Percentiles rank a stretch among this genome's conserved stretches.
Conservation (phyloP, 1,140 invertebrate genomes). For the Vanessa tameamea region DNA sequence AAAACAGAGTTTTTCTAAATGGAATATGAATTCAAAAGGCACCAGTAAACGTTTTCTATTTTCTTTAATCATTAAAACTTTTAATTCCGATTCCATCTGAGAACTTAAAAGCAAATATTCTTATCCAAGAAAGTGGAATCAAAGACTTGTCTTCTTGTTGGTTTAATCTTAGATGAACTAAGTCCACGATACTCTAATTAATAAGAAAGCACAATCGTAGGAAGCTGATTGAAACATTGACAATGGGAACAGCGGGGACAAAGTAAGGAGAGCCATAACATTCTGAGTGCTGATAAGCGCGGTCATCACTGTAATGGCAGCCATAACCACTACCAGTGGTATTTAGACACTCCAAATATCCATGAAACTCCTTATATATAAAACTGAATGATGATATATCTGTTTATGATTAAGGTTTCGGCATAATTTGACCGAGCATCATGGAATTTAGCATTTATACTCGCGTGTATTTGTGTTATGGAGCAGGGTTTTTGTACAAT, state of each 20-base stretch:
- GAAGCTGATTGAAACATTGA: slow-evolving; percentile 28
- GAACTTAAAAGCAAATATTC: background rate
- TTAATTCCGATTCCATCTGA: background rate
- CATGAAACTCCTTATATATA: too few species aligned
- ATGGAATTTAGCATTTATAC: too few species aligned
- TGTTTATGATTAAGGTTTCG: too few species aligned
- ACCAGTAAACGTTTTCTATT: background rate
- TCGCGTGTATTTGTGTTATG: too few species aligned
- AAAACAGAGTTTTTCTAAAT: too few species aligned
- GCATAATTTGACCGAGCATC: too few species aligned
- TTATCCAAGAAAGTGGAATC: background rate
- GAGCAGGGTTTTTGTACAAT: too few species aligned
- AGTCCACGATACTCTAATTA: slow-evolving; percentile 2
- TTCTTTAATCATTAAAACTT: background rate
- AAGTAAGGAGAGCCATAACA: slow-evolving; percentile 14
- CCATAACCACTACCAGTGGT: slow-evolving; percentile 21
- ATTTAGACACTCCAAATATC: too few species aligned
- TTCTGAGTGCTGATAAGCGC: slow-evolving; percentile 33
- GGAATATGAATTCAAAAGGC: too few species aligned
- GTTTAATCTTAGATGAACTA: background rate
- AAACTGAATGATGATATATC: too few species aligned
- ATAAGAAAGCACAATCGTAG: slow-evolving; percentile 12
- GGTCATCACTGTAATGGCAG: slow-evolving; percentile 40
- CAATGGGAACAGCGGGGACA: slow-evolving; percentile 24
- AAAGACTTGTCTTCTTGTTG: background rate